These are phyloP conservation scores for Hepsetus odoe DNA, from an alignment of 2,113 vertebrate species.

Conservation along the genomic window DNA sequence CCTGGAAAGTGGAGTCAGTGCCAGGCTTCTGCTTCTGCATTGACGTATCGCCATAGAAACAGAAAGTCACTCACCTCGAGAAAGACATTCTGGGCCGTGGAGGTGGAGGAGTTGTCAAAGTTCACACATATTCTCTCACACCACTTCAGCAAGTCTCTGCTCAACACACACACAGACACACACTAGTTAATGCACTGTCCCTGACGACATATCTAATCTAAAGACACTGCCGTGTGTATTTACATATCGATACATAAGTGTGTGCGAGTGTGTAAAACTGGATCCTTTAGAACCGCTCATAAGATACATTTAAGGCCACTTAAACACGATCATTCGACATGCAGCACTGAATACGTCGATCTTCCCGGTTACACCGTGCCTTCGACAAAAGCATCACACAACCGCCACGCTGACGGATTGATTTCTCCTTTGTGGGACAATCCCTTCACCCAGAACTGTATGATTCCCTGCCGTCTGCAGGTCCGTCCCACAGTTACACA, in stretches of 20 bases:
- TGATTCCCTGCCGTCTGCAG: not conserved
- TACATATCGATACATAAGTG: too few species aligned
- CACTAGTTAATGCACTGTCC: not conserved
- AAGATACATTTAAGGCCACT: not conserved
- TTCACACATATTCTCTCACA: conserved; percentile 86
- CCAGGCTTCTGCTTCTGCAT: not conserved
- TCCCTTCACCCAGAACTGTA: not conserved
- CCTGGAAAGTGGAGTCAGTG: not conserved
- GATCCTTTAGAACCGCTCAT: too few species aligned
- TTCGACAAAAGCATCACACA: conserved; percentile 13
- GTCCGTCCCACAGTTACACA: too few species aligned
- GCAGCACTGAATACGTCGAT: not conserved
- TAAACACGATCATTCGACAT: not conserved
- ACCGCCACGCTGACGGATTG: not conserved
- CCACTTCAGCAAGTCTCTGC: conserved; percentile 96
- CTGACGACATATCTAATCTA: too few species aligned
- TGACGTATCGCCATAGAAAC: not conserved
- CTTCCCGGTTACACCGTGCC: not conserved
- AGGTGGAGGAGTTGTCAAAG: conserved; percentile 82
- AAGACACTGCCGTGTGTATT: too few species aligned
- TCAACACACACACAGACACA: not conserved
- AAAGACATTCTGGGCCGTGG: conserved; percentile 86
- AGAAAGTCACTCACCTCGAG: conserved; percentile 81
- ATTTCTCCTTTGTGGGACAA: conserved; percentile 5
- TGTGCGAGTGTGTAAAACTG: too few species aligned